A percentile compares a stretch with the other conserved stretches of the same genome.
Conservation (phyloP, 2,888 invertebrate genomes). For the Synergus itoensis region DNA sequence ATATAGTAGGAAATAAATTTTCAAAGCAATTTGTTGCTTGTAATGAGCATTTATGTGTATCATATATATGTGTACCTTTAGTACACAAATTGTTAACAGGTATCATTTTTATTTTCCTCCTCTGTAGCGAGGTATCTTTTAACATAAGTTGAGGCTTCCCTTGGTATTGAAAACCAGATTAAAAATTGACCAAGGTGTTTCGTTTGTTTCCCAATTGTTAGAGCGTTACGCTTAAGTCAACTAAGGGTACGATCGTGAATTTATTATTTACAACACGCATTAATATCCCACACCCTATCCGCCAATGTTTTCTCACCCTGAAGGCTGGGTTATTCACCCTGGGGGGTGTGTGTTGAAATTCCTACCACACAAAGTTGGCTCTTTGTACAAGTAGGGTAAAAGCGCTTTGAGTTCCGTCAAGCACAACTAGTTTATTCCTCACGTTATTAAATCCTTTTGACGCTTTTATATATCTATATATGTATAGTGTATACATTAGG, state of each 20-base stretch:
- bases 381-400: slow-evolving; percentile 18
- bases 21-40: background rate
- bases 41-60: background rate
- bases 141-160: no score
- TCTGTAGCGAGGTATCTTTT: no score
- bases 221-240: background rate
- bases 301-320: slow-evolving; percentile 30
- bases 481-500: background rate
- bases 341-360: slow-evolving; percentile 25
- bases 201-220: background rate
- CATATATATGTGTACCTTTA: background rate
- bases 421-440: slow-evolving; percentile 36
- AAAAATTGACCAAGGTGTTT: background rate
- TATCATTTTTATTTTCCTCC: no score
- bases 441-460: slow-evolving; percentile 20
- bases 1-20: slow-evolving; percentile 12
- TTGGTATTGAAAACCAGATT: background rate
- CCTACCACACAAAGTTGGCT: background rate
- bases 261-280: slow-evolving; percentile 25
- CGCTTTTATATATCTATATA: background rate
- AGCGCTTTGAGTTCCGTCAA: slow-evolving; percentile 34
- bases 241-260: slow-evolving; percentile 15
- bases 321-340: slow-evolving; percentile 22
- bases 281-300: slow-evolving; percentile 39
- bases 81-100: background rate